Evolutionary conservation across 2,113 vertebrate genomes (phyloP), one percentile per base, ranked within the genome.

Genomic region (Epinephelus moara): DNA sequence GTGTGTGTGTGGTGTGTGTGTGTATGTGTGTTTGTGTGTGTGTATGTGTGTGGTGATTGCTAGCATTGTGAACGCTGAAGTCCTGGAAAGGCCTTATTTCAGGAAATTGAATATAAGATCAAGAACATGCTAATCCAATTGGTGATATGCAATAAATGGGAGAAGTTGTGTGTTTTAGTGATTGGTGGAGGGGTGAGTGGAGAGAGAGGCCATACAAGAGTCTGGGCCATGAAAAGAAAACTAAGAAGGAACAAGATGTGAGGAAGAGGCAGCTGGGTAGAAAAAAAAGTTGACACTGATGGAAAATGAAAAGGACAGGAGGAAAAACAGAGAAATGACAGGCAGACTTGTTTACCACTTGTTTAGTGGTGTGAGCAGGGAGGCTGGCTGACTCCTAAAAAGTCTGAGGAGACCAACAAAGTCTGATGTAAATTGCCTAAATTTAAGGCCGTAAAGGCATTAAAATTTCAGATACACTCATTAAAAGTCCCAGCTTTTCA

Each of bases 101-200:
- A 67, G 55, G 53, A 83, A 78, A 82, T 84, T 21, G 45, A 21
- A 83, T 40, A 66, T 71, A 71, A 59, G 23, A 64, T 75, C 50
- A 27, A 50, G 73, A 64, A 69, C 33, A n/a, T 33, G 52, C 40
- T 23, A 73, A 85, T 75, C n/a, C 42, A 75, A 75, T 72, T 56
- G 53, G 30, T 2, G 30, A 60, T 45, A 13, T 4, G 10, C 61
- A 47, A 53, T 23, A 14, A 68, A 73, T 72, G n/a, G 4, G 47
- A 18, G 8, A n/a, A 42, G 70, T 21, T 15, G 27, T 18, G 33
- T 37, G 49, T 56, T 50, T 6, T 40, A 3, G 18, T 25, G n/a
- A 53, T 53, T 59, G 30, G 8, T 12, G 14, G 19, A 21, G 0
- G 21, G 42, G 50, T 13, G 30, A 12, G 13, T 18, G 11, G 19